Percentiles rank a stretch among this genome's conserved stretches.
Evolutionary conservation across 2,113 vertebrate genomes (phyloP).

Genomic region (Larimichthys polyactis): DNA sequence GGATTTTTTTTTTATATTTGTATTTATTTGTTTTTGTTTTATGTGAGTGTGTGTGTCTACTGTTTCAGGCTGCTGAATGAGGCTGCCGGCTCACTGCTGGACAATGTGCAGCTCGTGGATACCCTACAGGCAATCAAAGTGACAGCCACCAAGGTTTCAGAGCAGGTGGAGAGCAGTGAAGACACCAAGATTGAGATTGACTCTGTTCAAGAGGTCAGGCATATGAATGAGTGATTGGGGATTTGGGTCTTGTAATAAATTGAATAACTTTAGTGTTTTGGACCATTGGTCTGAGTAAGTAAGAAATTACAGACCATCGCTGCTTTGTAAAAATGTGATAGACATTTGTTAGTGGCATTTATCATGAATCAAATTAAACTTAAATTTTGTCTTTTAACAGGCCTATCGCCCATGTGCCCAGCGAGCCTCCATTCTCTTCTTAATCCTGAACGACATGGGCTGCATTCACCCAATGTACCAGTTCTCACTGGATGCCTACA

Average conservation of each 20-base stretch:
- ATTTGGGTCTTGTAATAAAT: not conserved
- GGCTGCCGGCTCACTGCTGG: conserved; percentile 89
- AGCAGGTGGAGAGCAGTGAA: conserved; percentile 90
- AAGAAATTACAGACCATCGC: not conserved
- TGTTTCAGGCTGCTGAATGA: conserved; percentile 89
- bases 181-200: conserved; percentile 89
- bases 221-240: conserved; percentile 2
- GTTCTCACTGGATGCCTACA: conserved; percentile 92
- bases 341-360: too few relatives aligned
- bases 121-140: conserved; percentile 90
- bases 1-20: not conserved
- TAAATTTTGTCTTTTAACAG: conserved; percentile 67
- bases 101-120: conserved; percentile 91
- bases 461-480: conserved; percentile 94
- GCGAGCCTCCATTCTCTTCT: conserved; percentile 91
- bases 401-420: conserved; percentile 91
- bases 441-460: conserved; percentile 91
- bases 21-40: not conserved
- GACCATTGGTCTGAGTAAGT: not conserved
- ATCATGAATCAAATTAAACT: not conserved
- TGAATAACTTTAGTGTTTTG: not conserved
- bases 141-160: conserved; percentile 86
- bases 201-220: conserved; percentile 87
- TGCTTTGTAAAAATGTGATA: not conserved
- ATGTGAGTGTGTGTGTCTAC: not conserved